Conservation (phyloP, 2,888 invertebrate species). For the Drymonia ruficornis region DNA sequence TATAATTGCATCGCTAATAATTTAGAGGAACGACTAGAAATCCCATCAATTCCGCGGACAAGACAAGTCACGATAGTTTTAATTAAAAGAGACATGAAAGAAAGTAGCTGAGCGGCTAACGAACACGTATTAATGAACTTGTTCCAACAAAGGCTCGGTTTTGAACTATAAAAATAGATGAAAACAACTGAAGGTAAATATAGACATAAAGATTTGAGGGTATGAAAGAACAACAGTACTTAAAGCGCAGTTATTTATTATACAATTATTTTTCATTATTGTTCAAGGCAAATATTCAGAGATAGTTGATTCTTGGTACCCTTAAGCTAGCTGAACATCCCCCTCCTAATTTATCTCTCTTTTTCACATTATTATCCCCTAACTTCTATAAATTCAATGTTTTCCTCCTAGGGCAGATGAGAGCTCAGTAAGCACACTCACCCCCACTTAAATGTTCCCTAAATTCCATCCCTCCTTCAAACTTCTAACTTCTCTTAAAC, state of each 20-base stretch:
- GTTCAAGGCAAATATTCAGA: too few species aligned
- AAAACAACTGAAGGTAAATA: neutral
- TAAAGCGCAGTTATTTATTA: neutral
- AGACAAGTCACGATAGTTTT: constrained; percentile 8
- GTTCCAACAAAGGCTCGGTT: constrained; percentile 5
- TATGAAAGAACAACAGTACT: neutral
- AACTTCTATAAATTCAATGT: too few species aligned
- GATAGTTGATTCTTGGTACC: too few species aligned
- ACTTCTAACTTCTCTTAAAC: too few species aligned
- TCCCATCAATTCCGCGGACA: constrained; percentile 6
- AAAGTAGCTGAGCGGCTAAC: constrained; percentile 5
- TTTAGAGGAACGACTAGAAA: constrained; percentile 5
- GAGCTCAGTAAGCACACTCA: too few species aligned
- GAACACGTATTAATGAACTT: constrained; percentile 7
- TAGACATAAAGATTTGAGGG: neutral
- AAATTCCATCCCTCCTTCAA: too few species aligned
- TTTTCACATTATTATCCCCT: too few species aligned
- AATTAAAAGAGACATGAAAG: constrained; percentile 8
- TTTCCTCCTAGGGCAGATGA: too few species aligned
- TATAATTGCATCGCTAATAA: neutral
- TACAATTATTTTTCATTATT: neutral
- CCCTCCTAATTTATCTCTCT: too few species aligned
- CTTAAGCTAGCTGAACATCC: too few species aligned
- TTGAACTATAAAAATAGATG: neutral
- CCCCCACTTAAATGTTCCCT: too few species aligned